phyloP scores from a whole-genome alignment of 2,113 vertebrate genomes.

The Lagenorhynchus albirostris region DNA sequence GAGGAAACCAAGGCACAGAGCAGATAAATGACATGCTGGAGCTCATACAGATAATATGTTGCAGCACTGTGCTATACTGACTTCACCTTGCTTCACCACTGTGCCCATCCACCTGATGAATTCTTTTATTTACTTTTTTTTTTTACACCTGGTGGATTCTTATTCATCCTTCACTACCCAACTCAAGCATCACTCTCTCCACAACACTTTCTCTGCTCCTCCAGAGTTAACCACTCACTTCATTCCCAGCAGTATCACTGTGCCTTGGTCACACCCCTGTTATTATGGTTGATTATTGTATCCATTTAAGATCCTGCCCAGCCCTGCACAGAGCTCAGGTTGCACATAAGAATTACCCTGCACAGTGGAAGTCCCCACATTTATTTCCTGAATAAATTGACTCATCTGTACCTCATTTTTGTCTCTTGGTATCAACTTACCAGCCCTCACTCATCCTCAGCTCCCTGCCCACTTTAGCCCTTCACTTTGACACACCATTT shows the following conservation, averaged over 20 bases:
- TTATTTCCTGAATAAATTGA: not conserved
- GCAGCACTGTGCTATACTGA: not conserved
- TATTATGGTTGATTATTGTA: not conserved
- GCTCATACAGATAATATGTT: not conserved
- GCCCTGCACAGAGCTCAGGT: not conserved
- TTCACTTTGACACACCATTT: not conserved
- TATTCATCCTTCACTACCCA: not conserved
- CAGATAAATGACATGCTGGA: not conserved
- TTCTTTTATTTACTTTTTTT: not conserved
- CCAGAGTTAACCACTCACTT: not conserved
- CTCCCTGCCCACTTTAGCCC: not conserved
- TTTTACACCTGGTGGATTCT: not conserved
- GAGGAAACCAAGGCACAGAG: not conserved
- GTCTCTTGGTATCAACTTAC: not conserved
- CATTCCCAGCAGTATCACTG: not conserved
- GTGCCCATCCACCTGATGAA: fast-evolving
- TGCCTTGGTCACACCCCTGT: not conserved
- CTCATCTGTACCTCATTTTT: not conserved
- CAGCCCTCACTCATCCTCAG: not conserved
- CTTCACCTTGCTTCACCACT: not conserved
- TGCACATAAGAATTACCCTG: not conserved
- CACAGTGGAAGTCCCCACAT: not conserved
- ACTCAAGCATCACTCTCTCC: not conserved
- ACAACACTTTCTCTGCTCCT: not conserved
- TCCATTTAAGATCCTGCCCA: not conserved